These are phyloP conservation scores for Lycorma delicatula DNA, from an alignment of 1,140 invertebrate genomes.

Conservation along the genomic window DNA sequence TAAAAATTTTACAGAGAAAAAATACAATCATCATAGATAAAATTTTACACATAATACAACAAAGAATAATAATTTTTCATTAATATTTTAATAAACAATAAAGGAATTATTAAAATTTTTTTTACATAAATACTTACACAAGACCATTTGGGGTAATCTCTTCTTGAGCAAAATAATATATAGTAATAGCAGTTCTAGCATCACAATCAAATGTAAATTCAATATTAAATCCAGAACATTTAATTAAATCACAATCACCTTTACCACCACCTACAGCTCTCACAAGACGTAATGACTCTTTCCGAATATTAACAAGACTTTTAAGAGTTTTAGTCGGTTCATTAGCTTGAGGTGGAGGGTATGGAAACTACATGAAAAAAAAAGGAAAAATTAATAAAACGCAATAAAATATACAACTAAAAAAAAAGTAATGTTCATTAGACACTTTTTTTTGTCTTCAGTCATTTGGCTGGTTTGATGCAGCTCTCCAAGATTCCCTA, in stretches of 20 bases:
- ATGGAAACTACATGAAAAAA: slow-evolving; percentile 73
- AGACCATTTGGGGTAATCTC: slow-evolving; percentile 71
- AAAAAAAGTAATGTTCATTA: background rate
- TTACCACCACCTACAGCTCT: slow-evolving; percentile 41
- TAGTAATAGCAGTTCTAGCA: slow-evolving; percentile 83
- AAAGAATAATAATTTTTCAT: too few species aligned
- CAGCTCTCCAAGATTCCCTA: too few species aligned
- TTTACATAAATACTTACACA: slow-evolving; percentile 54
- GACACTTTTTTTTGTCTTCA: background rate
- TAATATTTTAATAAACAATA: too few species aligned
- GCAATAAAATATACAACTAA: background rate
- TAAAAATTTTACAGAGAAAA: too few species aligned
- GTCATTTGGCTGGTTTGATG: too few species aligned
- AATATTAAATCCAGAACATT: slow-evolving; percentile 74
- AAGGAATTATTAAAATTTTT: too few species aligned
- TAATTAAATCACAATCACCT: slow-evolving; percentile 45
- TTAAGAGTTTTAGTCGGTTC: slow-evolving; percentile 95
- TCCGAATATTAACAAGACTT: slow-evolving; percentile 92
- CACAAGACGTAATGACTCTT: slow-evolving; percentile 89
- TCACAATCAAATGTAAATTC: slow-evolving; percentile 98
- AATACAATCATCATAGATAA: too few species aligned
- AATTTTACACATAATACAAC: too few species aligned
- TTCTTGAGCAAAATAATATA: slow-evolving; percentile 93
- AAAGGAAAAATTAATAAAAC: background rate
- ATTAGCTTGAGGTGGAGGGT: slow-evolving; percentile 89